Evolutionary conservation across 2,888 invertebrate genomes (phyloP).

Genomic region (Microctonus brassicae): DNA sequence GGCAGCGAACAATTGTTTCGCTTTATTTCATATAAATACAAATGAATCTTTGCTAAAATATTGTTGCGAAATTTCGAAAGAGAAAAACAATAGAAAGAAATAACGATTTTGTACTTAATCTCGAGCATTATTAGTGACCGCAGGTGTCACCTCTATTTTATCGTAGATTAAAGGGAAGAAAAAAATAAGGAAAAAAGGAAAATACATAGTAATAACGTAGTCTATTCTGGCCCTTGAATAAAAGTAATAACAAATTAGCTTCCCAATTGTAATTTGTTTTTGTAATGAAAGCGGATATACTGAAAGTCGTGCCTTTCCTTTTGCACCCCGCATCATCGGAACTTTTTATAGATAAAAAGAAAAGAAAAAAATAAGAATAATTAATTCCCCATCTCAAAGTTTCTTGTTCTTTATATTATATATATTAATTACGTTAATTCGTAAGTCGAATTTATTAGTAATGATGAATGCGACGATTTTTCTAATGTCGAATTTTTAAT

Average conservation of each 20-base stretch:
- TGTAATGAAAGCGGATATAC: slow-evolving; percentile 36
- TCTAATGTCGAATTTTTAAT: slow-evolving; percentile 3
- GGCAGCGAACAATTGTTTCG: neutral
- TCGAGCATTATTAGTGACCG: slow-evolving; percentile 33
- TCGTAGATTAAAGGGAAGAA: slow-evolving; percentile 20
- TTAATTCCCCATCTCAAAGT: neutral
- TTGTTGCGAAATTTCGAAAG: slow-evolving; percentile 11
- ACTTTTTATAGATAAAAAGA: slow-evolving; percentile 8
- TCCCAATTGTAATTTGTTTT: slow-evolving; percentile 33
- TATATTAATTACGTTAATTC: slow-evolving; percentile 6
- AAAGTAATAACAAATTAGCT: slow-evolving; percentile 32
- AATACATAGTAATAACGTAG: slow-evolving; percentile 14
- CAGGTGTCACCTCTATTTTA: slow-evolving; percentile 17
- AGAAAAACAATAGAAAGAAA: neutral
- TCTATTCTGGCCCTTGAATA: slow-evolving; percentile 37
- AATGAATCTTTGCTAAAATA: slow-evolving; percentile 5
- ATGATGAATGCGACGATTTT: neutral
- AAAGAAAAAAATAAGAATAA: neutral
- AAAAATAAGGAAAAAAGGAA: slow-evolving; percentile 26
- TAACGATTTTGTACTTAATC: slow-evolving; percentile 52
- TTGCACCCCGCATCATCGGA: slow-evolving; percentile 35
- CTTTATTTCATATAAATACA: neutral
- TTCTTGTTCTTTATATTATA: neutral
- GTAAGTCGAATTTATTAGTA: slow-evolving; percentile 3
- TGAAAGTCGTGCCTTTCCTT: slow-evolving; percentile 47